Percentiles rank a stretch among this genome's conserved stretches.
phyloP scores from a whole-genome alignment of 2,113 vertebrate species.

The Alexandromys fortis region DNA sequence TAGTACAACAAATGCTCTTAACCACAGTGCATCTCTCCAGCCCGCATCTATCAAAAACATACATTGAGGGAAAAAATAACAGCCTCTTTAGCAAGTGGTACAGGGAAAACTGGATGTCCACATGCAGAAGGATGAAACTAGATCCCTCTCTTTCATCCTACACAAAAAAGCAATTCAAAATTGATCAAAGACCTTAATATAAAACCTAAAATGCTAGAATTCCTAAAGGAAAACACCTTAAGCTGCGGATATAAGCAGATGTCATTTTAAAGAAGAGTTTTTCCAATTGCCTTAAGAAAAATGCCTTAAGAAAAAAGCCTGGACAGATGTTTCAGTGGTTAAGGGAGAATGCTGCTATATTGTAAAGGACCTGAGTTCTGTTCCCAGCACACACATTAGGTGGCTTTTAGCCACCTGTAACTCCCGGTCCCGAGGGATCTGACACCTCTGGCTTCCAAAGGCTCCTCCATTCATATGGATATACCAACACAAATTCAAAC shows the following conservation, averaged over 20 bases:
- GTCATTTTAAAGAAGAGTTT: constrained; percentile 14
- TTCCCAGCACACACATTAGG: background rate
- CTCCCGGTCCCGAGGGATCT: background rate
- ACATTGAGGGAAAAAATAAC: background rate
- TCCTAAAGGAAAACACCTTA: background rate
- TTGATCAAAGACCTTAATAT: background rate
- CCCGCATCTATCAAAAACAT: background rate
- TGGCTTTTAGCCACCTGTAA: background rate
- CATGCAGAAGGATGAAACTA: background rate
- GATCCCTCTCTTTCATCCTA: background rate
- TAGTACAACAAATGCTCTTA: background rate
- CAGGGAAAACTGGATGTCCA: background rate
- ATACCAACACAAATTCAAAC: background rate
- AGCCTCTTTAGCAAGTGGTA: background rate
- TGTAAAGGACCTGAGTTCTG: background rate
- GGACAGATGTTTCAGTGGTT: background rate
- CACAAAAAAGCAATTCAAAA: background rate
- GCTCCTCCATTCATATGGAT: background rate
- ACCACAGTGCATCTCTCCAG: background rate
- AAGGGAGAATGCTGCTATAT: background rate
- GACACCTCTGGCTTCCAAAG: background rate
- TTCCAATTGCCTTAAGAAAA: background rate
- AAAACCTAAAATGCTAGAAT: background rate
- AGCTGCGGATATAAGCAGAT: background rate
- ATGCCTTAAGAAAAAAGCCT: constrained; percentile 31